phyloP scores from a whole-genome alignment of 2,888 invertebrate species.

The Anarsia innoxiella region DNA sequence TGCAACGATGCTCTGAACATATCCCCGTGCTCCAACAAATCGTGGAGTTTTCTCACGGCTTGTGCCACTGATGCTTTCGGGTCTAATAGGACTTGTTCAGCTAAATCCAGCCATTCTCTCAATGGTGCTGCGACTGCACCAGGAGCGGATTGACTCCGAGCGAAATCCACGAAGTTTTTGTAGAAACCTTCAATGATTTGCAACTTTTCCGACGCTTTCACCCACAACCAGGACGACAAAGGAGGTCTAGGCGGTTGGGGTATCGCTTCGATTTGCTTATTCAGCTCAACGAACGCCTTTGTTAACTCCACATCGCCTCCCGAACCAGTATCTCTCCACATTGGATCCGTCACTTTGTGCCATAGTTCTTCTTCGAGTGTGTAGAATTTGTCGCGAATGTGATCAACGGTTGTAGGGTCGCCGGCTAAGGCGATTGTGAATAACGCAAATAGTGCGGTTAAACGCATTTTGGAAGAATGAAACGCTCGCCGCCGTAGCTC shows the following conservation, averaged over 20 bases:
- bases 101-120: constrained; percentile 75
- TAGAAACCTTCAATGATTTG: constrained; percentile 79
- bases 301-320: constrained; percentile 75
- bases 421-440: constrained; percentile 31
- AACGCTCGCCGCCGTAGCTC: too few relatives aligned
- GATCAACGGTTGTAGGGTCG: constrained; percentile 70
- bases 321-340: constrained; percentile 46
- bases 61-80: constrained; percentile 73
- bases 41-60: constrained; percentile 75
- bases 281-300: constrained; percentile 72
- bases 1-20: constrained; percentile 78
- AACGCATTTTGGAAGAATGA: constrained; percentile 39
- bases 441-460: constrained; percentile 46
- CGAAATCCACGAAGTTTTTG: constrained; percentile 78
- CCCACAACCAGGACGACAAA: constrained; percentile 77
- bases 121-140: constrained; percentile 54
- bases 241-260: constrained; percentile 39
- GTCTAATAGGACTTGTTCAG: constrained; percentile 79
- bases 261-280: constrained; percentile 60
- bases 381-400: constrained; percentile 75
- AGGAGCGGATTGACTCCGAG: constrained; percentile 53
- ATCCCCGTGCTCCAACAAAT: constrained; percentile 77
- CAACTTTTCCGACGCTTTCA: constrained; percentile 75
- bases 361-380: constrained; percentile 72
- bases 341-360: constrained; percentile 56